phyloP scores from a whole-genome alignment of 2,113 vertebrate species.

The Mesoclemmys tuberculata region DNA sequence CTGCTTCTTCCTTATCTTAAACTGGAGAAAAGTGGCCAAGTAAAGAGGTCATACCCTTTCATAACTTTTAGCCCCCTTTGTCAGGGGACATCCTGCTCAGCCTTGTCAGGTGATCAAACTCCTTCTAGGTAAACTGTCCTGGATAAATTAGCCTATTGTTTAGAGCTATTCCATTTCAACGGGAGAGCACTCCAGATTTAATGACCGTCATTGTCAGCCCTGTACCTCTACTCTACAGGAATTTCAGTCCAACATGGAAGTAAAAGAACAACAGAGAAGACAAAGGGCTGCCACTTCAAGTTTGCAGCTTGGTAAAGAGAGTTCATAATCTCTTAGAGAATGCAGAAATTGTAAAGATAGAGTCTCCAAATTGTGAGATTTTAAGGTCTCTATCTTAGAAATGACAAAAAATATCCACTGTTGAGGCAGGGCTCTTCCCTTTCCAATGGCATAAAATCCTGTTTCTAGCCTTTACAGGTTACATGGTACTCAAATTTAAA shows the following conservation, averaged over 20 bases:
- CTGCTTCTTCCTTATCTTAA: neutral
- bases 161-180: too few species aligned
- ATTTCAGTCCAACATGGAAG: neutral
- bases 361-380: neutral
- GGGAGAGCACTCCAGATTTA: too few species aligned
- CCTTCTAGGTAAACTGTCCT: too few species aligned
- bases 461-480: neutral
- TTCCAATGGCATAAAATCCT: neutral
- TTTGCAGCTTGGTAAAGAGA: neutral
- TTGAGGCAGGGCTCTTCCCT: neutral
- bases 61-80: too few species aligned
- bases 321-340: neutral
- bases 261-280: neutral
- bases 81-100: too few species aligned
- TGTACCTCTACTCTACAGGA: too few species aligned
- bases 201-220: too few species aligned
- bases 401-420: neutral
- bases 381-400: accelerated
- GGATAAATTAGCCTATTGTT: too few species aligned
- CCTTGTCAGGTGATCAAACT: too few species aligned
- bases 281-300: neutral
- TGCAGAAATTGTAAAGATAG: too few species aligned
- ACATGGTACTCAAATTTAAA: neutral
- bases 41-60: too few species aligned
- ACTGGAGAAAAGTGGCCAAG: neutral